Evolutionary conservation across 2,113 vertebrate species (phyloP).

Genomic region (Pipa parva): DNA sequence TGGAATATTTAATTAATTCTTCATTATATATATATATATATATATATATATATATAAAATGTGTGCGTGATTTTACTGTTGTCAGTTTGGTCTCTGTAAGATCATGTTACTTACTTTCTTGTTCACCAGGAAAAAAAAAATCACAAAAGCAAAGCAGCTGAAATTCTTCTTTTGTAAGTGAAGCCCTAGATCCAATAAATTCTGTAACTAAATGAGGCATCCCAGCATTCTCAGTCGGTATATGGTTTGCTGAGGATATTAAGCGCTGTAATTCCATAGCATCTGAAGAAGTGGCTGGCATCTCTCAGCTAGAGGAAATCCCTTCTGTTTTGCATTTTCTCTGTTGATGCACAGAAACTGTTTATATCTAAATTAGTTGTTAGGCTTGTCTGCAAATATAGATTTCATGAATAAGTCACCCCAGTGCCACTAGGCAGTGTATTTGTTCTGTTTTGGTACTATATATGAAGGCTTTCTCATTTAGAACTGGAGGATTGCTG

Average conservation of each 20-base stretch:
- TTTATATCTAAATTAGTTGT: neutral
- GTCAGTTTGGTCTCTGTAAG: no score
- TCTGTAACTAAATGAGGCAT: neutral
- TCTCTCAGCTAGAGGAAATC: neutral
- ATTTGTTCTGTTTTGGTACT: constrained; percentile 29
- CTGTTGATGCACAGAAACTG: neutral
- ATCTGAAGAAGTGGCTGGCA: neutral
- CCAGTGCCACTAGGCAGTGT: constrained; percentile 2
- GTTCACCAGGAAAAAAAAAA: no score
- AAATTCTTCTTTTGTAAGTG: no score
- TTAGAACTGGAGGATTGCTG: neutral
- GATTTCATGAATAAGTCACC: neutral
- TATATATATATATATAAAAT: no score
- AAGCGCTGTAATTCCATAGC: neutral
- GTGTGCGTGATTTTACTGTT: no score
- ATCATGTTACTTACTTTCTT: no score
- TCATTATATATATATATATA: no score
- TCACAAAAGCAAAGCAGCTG: no score
- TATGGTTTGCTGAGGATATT: neutral
- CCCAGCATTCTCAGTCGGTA: neutral
- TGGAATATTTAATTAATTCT: no score
- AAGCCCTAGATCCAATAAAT: no score
- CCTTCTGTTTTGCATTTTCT: neutral
- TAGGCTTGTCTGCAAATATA: neutral
- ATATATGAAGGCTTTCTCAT: constrained; percentile 9